These are phyloP conservation scores for Hypomesus transpacificus DNA, from an alignment of 2,113 vertebrate genomes.

Conservation along the genomic window DNA sequence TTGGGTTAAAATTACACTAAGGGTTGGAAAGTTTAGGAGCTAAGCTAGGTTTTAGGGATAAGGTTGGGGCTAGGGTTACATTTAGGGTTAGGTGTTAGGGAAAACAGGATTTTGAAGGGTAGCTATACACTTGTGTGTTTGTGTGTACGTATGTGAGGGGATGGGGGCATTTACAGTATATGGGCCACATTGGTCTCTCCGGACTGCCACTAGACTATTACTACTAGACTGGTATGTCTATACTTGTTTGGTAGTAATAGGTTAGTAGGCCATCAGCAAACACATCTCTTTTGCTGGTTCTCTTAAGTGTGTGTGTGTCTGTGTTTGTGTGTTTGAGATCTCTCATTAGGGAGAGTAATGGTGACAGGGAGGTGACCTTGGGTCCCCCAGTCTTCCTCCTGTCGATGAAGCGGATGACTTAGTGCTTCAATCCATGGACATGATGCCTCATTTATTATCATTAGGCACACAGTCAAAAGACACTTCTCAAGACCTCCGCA, in stretches of 20 bases:
- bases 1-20: background rate
- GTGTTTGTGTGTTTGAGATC: background rate
- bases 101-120: no score
- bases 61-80: no score
- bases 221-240: no score
- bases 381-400: conserved; percentile 67
- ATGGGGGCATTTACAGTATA: background rate
- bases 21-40: no score
- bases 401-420: conserved; percentile 71
- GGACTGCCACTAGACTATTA: no score
- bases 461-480: conserved; percentile 73
- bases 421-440: conserved; percentile 64
- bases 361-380: conserved; percentile 72
- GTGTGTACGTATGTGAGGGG: background rate
- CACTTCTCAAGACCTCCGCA: conserved; percentile 57
- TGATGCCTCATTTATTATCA: conserved; percentile 76
- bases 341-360: conserved; percentile 69
- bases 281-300: background rate
- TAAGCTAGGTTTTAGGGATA: no score
- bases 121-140: background rate
- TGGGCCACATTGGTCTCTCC: conserved; percentile 9
- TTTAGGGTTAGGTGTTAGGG: no score
- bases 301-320: background rate
- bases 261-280: no score
- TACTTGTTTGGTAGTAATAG: no score